These are phyloP conservation scores for Solea solea DNA, from an alignment of 2,113 vertebrate genomes.

Conservation along the genomic window DNA sequence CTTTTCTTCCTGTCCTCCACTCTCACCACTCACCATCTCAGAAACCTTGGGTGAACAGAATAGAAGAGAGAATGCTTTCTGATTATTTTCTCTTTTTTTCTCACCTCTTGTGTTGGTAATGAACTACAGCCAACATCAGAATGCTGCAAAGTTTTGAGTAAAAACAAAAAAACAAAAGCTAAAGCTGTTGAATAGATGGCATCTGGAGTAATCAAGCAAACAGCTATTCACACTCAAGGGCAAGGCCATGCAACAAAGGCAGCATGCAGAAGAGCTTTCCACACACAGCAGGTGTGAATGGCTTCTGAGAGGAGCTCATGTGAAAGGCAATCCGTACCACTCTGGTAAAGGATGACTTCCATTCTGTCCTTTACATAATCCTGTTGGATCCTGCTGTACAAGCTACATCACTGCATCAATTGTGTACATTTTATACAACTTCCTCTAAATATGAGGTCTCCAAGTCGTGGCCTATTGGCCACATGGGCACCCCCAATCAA, in stretches of 20 bases:
- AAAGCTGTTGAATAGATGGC: slow-evolving; percentile 23
- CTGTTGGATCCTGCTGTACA: not conserved
- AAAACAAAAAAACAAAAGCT: slow-evolving; percentile 31
- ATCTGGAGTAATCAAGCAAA: slow-evolving; percentile 42
- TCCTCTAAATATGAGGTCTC: not conserved
- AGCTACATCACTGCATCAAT: not conserved
- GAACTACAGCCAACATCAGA: too few species aligned
- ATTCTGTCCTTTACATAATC: slow-evolving; percentile 9
- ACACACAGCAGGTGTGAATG: slow-evolving; percentile 30
- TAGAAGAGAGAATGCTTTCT: too few species aligned
- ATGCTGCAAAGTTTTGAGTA: not conserved
- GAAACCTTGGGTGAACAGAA: too few species aligned
- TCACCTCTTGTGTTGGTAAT: too few species aligned
- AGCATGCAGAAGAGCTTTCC: not conserved
- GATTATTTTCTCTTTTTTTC: too few species aligned
- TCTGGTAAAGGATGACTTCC: slow-evolving; percentile 17
- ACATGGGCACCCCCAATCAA: too few species aligned
- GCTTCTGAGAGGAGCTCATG: slow-evolving; percentile 26
- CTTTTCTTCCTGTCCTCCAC: too few species aligned
- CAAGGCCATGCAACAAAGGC: slow-evolving; percentile 39
- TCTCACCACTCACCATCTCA: too few species aligned
- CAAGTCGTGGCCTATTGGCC: too few species aligned
- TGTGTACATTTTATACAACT: not conserved
- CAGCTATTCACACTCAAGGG: slow-evolving; percentile 42
- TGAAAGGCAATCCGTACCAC: slow-evolving; percentile 28